These are phyloP conservation scores for Unio delphinus DNA, from an alignment of 2,888 invertebrate genomes.

Conservation along the genomic window DNA sequence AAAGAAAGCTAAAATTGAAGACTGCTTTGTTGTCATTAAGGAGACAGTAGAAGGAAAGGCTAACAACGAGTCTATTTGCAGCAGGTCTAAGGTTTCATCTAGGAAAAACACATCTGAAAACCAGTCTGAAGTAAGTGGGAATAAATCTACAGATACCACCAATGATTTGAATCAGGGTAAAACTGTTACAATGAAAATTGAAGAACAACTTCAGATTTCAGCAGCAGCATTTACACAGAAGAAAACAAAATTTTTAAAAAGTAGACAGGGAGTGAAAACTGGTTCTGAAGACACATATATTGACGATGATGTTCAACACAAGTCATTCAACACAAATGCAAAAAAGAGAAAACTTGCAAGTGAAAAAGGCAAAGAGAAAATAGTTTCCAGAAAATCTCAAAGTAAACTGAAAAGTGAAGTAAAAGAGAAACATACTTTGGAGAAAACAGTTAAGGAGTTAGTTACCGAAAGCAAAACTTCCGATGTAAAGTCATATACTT, in stretches of 20 bases:
- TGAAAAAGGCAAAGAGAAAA: neutral
- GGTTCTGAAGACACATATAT: conserved; percentile 16
- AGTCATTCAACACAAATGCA: neutral
- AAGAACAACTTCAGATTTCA: neutral
- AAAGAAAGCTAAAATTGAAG: neutral
- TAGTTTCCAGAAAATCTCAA: neutral
- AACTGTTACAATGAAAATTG: neutral
- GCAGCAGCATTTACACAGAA: neutral
- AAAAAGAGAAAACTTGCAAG: neutral
- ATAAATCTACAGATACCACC: neutral
- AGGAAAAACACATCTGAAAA: neutral
- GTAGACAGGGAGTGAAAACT: conserved; percentile 3
- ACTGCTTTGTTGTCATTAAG: neutral
- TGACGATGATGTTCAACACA: conserved; percentile 7
- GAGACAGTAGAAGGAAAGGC: no score
- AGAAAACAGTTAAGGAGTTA: no score
- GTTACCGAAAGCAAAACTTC: neutral
- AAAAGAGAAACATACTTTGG: no score
- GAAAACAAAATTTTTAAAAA: neutral
- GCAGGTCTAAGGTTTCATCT: neutral
- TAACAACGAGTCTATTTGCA: neutral
- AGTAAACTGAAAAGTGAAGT: neutral
- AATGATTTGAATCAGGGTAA: neutral
- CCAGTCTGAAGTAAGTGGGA: neutral
- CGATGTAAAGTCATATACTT: no score